Base-by-base conservation (phyloP, 2,888 invertebrate genomes). In the Ypsolopha sequella region DNA sequence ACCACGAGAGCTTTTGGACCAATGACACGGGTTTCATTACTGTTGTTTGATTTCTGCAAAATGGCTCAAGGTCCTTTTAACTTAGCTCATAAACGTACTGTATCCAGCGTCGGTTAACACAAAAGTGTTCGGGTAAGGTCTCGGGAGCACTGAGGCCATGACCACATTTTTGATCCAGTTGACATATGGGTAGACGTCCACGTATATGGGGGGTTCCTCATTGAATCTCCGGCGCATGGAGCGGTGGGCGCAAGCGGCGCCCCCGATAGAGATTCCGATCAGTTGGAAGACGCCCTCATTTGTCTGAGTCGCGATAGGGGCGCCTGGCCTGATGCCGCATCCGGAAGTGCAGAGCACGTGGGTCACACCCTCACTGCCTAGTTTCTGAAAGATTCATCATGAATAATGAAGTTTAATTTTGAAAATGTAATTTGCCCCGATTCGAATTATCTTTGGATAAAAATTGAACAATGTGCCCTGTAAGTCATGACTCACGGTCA, bases 261-360 rank as follows among this genome's bases (percentile, higher is more conserved):
- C 72, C 0, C 77, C 75, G 0, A 73, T 73, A 0, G 80, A 68
- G 2, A 82, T 41, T 0, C 82, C 84, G 1, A 84, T 67, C 2
- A 84, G 61, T 51, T 84, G 76, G 53, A 74, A 84, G 7, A 64
- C 57, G 0, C 84, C 84, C 10, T 72, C 73, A 0, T 60, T 7
- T 6, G 70, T 63, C 36, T 80, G 82, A 52, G 61, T 76, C 48
- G 76, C 59, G 24, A 84, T 76, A 9, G 84, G 82, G 0, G 82
- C 72, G 0, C 82, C 82, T 1, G 70, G 60, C 0, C 84, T 66
- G 1, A 82, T 68, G 0, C 84, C 80, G 41, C 84, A 84, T 0
- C 84, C 82, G 2, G 81, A 73, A 34, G 65, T 76, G 60, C 84
- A 84, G 0, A 84, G 58, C 7, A 76, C 70, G 59, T 82, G 81